phyloP scores from a whole-genome alignment of 2,797 vertebrate genomes.

The Phoebastria nigripes region DNA sequence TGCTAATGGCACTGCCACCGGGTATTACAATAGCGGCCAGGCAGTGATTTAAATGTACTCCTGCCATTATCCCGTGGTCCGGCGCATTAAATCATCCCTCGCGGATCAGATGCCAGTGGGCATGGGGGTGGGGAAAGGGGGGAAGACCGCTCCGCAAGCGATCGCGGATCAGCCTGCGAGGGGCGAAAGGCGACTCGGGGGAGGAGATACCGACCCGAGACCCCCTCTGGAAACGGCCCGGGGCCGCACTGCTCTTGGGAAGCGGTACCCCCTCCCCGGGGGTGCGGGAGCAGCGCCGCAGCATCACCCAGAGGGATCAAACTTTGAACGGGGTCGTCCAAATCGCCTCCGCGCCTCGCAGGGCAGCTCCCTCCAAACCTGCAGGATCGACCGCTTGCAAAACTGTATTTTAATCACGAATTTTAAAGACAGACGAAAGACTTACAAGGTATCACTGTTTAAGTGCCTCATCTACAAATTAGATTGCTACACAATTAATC shows the following conservation, averaged over 20 bases:
- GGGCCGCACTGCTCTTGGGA: accelerated
- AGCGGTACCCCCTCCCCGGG: too few relatives aligned
- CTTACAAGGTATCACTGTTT: conserved; percentile 78
- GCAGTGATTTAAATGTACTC: conserved; percentile 63
- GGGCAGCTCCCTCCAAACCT: background rate
- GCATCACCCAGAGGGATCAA: background rate
- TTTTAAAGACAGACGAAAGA: conserved; percentile 74
- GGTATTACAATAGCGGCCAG: conserved; percentile 50
- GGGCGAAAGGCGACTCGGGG: background rate
- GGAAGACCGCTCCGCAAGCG: background rate
- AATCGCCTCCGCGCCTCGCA: background rate
- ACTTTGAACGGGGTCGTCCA: background rate
- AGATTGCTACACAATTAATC: conserved; percentile 83
- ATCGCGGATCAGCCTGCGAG: background rate
- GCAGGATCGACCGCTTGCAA: background rate
- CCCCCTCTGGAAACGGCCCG: background rate
- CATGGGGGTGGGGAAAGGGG: background rate
- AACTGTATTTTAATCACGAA: conserved; percentile 60
- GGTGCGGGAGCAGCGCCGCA: background rate
- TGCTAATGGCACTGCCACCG: conserved; percentile 73
- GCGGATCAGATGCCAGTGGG: conserved; percentile 2
- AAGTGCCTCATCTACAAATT: conserved; percentile 81
- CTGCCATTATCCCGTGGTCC: conserved; percentile 50
- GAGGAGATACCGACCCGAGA: background rate
- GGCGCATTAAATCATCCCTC: conserved; percentile 59